phyloP scores from a whole-genome alignment of 1,140 invertebrate species.

The Ganaspis sp. region DNA sequence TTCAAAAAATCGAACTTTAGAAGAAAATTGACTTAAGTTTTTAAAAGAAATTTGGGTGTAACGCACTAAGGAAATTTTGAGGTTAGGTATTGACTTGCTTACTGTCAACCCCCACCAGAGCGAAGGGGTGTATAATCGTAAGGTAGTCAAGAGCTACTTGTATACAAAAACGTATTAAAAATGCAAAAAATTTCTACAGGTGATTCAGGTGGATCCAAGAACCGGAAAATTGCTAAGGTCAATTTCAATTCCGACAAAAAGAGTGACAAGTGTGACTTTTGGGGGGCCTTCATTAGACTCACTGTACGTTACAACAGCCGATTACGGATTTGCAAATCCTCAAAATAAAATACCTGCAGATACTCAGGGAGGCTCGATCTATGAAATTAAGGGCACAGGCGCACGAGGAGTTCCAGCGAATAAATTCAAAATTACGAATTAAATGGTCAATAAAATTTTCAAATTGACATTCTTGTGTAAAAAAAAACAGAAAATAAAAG shows the following conservation, averaged over 20 bases:
- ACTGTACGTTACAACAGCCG: slow-evolving; percentile 76
- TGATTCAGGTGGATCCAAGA: slow-evolving; percentile 77
- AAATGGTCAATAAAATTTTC: too few species aligned
- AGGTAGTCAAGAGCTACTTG: too few species aligned
- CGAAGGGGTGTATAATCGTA: too few species aligned
- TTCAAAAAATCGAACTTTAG: too few species aligned
- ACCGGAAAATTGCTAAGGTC: slow-evolving; percentile 78
- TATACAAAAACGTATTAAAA: slow-evolving; percentile 20
- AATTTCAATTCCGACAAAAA: slow-evolving; percentile 81
- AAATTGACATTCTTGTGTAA: too few species aligned
- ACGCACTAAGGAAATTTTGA: too few species aligned
- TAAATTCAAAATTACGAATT: slow-evolving; percentile 49
- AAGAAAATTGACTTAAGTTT: too few species aligned
- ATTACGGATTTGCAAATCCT: slow-evolving; percentile 69
- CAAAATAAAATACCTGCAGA: slow-evolving; percentile 75
- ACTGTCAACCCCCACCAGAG: too few species aligned
- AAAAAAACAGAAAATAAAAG: too few species aligned
- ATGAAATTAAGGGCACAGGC: slow-evolving; percentile 82
- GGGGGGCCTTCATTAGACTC: slow-evolving; percentile 78
- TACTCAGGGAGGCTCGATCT: slow-evolving; percentile 83
- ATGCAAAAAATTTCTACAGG: slow-evolving; percentile 63
- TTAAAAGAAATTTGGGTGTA: too few species aligned
- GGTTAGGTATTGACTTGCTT: too few species aligned
- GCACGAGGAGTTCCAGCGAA: slow-evolving; percentile 75
- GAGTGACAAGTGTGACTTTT: slow-evolving; percentile 79